A percentile compares a stretch with the other conserved stretches of the same genome.
phyloP scores from a whole-genome alignment of 2,888 invertebrate species.

The Odontocerum albicorne region DNA sequence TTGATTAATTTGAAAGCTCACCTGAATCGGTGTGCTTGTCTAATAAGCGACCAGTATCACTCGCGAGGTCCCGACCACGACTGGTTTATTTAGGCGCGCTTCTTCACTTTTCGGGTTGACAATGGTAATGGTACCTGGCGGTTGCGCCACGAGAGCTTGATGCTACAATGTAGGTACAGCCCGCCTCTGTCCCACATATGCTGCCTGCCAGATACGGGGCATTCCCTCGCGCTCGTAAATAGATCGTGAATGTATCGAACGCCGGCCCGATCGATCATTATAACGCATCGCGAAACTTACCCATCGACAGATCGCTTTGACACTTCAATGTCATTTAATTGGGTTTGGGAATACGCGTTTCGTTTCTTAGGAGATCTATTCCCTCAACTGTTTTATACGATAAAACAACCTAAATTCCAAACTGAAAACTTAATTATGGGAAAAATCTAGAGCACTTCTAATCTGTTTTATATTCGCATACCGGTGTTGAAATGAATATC shows the following conservation, averaged over 20 bases:
- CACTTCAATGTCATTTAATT: slow-evolving; percentile 18
- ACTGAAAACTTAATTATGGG: too few species aligned
- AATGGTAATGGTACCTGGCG: slow-evolving; percentile 20
- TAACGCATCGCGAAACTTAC: neutral
- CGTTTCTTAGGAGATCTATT: neutral
- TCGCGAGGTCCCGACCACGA: slow-evolving; percentile 16
- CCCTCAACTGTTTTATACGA: too few species aligned
- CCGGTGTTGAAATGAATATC: too few species aligned
- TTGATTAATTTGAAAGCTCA: too few species aligned
- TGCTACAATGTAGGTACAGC: slow-evolving; percentile 13
- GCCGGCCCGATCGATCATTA: slow-evolving; percentile 13
- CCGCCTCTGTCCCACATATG: slow-evolving; percentile 12
- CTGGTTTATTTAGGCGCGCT: slow-evolving; percentile 27
- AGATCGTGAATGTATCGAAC: slow-evolving; percentile 16
- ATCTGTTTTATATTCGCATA: too few species aligned
- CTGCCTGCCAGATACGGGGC: slow-evolving; percentile 18
- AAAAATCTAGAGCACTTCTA: too few species aligned
- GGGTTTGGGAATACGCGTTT: neutral
- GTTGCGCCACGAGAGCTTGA: slow-evolving; percentile 14
- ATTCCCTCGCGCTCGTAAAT: slow-evolving; percentile 19
- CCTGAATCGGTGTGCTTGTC: slow-evolving; percentile 11
- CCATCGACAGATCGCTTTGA: slow-evolving; percentile 10
- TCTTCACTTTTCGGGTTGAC: slow-evolving; percentile 28
- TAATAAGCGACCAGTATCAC: slow-evolving; percentile 7
- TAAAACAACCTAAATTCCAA: too few species aligned